Conservation (phyloP, 2,113 vertebrate genomes). For the Phoenicopterus ruber region DNA sequence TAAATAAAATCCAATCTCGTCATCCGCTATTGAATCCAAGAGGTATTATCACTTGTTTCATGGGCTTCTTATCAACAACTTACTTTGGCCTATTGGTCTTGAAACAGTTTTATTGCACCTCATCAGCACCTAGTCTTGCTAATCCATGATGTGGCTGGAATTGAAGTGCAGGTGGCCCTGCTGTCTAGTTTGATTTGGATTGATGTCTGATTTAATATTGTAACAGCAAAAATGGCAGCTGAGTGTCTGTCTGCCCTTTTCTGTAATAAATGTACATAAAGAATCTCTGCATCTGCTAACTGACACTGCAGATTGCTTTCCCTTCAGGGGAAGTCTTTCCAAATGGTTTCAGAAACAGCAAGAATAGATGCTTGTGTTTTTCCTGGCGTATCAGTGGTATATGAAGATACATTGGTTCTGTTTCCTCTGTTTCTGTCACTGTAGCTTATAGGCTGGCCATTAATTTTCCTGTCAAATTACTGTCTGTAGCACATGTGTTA, state of each 20-base stretch:
- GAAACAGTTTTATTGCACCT: neutral
- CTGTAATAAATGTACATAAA: neutral
- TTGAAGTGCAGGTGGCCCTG: neutral
- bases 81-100: neutral
- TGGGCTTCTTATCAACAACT: neutral
- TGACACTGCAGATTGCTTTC: neutral
- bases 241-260: neutral
- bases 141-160: neutral
- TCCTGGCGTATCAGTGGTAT: neutral
- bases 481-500: neutral
- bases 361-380: neutral
- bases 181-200: neutral
- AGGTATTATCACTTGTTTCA: neutral
- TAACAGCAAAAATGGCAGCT: neutral
- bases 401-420: neutral
- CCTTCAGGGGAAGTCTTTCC: neutral
- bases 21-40: neutral
- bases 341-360: neutral
- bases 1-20: neutral
- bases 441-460: neutral
- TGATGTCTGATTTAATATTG: slow-evolving; percentile 3
- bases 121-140: neutral
- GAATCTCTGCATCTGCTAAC: slow-evolving; percentile 1
- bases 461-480: slow-evolving; percentile 23
- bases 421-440: neutral